Percentiles rank a stretch among this genome's conserved stretches.
phyloP scores from a whole-genome alignment of 1,140 invertebrate species.

The Planococcus citri region DNA sequence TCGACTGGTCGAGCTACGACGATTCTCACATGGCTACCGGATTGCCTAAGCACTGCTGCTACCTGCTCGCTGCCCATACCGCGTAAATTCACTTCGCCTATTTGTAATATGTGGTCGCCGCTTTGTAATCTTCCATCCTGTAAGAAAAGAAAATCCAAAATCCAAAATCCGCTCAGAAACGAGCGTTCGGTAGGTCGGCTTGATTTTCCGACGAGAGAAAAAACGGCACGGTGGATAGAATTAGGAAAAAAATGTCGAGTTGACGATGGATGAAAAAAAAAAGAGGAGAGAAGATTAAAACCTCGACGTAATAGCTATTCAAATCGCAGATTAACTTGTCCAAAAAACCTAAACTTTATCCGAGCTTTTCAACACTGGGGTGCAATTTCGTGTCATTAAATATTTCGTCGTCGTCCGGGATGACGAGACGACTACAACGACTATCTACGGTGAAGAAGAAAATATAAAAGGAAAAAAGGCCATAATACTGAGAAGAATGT shows the following conservation, averaged over 20 bases:
- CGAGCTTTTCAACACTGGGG: no score
- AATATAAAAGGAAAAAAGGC: no score
- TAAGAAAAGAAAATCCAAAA: slow-evolving; percentile 25
- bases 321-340: no score
- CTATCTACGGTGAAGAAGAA: no score
- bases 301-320: no score
- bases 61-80: slow-evolving; percentile 89
- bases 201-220: neutral
- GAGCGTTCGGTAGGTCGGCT: neutral
- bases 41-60: slow-evolving; percentile 76
- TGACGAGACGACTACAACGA: no score
- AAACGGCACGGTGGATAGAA: neutral
- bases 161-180: neutral
- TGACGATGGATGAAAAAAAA: no score
- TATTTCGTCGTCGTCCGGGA: no score
- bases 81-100: slow-evolving; percentile 80
- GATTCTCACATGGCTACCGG: slow-evolving; percentile 70
- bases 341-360: no score
- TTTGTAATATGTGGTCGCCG: slow-evolving; percentile 89
- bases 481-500: no score
- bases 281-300: no score
- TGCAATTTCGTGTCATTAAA: no score
- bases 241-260: neutral
- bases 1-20: slow-evolving; percentile 78
- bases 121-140: slow-evolving; percentile 75